Evolutionary conservation across 2,797 vertebrate genomes (phyloP), one percentile per base, ranked within the genome.

Genomic region (Synaphobranchus kaupii): DNA sequence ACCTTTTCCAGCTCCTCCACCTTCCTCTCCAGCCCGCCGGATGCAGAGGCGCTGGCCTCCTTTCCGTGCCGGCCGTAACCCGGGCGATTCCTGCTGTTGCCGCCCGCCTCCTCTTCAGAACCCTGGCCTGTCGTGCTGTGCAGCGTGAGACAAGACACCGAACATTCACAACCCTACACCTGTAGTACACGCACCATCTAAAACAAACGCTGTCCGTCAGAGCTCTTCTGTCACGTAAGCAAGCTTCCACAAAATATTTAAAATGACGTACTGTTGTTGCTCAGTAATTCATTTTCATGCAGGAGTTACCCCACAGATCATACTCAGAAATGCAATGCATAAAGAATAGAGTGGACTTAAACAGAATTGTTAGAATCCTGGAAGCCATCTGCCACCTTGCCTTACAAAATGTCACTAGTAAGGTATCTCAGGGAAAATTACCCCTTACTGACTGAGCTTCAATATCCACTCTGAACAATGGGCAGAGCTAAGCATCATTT

Each of bases 1-100:
- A 99, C 98, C 96, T 94, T 98, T 94, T 99, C 98, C 92, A 99
- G 97, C 87, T 99, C 98, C 89, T 99, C 98, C 90, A 99, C 91
- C 94, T 95, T 97, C 90, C 96, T 98, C 94, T 99, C 98, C 95
- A 98, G 93, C 90, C 92, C 52, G 39, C 92, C 95, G 22, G 95
- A 34, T 0, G 89, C 92, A 47, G 93, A 48, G 25, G 93, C 90
- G 88, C 93, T 95, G 89, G 93, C 87, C 6, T 98, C 98, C 91
- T 95, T 95, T 94, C 90, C 92, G 9, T 96, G 96, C 71, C 96
- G 97, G 91, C 90, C 90, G 85, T 96, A 94, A 12, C 91, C 85
- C 88, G 94, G 94, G 86, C 96, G 95, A 25, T 96, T 97, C 73
- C 89, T 90, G 89, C 90, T 87, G 92, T 89, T 95, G 1, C 92